Conservation (phyloP, 2,797 vertebrate species). For the Dryobates pubescens region DNA sequence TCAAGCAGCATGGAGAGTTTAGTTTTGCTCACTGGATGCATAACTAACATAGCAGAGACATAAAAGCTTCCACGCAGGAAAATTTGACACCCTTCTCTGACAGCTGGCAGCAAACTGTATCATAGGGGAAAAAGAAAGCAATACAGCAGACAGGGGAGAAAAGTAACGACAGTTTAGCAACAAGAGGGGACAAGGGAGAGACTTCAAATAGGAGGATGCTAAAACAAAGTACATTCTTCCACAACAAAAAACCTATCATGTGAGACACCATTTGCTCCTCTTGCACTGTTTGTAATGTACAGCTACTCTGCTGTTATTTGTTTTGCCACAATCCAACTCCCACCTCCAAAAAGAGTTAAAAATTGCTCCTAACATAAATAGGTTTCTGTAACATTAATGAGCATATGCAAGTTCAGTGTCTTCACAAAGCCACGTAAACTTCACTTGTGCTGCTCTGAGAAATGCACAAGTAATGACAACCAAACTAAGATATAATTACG, state of each 20-base stretch:
- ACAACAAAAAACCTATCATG: background rate
- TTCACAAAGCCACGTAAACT: background rate
- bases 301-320: background rate
- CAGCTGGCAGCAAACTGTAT: background rate
- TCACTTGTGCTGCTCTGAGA: background rate
- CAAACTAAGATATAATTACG: background rate
- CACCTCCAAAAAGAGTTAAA: background rate
- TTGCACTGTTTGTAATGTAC: accelerated
- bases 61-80: background rate
- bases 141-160: background rate
- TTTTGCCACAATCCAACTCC: background rate
- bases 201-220: background rate
- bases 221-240: background rate
- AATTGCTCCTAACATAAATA: background rate
- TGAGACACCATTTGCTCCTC: background rate
- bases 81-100: background rate
- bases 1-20: background rate
- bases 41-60: background rate
- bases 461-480: background rate
- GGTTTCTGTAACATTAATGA: background rate
- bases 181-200: background rate
- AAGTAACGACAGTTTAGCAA: background rate
- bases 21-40: background rate
- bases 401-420: background rate
- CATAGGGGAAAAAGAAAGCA: background rate